Percentiles rank a stretch among this genome's conserved stretches.
These are phyloP conservation scores for Paraescarpia echinospica DNA, from an alignment of 1,140 invertebrate genomes.

Conservation along the genomic window DNA sequence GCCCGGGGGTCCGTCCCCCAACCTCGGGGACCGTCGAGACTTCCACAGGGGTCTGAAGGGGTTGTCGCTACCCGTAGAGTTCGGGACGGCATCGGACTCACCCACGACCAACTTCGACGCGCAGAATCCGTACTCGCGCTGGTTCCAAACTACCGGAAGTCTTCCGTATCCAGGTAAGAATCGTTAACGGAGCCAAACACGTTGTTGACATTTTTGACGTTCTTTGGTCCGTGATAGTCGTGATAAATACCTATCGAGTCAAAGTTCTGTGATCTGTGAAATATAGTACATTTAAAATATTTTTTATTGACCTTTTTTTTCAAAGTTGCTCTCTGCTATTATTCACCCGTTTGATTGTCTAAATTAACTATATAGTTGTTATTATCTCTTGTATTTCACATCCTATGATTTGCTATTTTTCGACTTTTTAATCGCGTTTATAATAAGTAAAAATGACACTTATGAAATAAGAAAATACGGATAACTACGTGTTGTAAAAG, in stretches of 20 bases:
- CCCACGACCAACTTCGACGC: neutral
- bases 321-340: too few species aligned
- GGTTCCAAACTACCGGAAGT: neutral
- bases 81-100: neutral
- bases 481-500: neutral
- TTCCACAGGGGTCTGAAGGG: neutral
- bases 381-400: too few species aligned
- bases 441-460: too few species aligned
- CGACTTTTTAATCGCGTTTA: too few species aligned
- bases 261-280: too few species aligned
- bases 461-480: neutral
- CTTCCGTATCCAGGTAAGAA: constrained; percentile 8
- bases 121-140: neutral
- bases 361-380: too few species aligned
- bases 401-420: too few species aligned
- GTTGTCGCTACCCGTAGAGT: neutral
- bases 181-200: neutral
- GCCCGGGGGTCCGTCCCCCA: neutral
- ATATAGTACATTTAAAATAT: too few species aligned
- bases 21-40: neutral
- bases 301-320: too few species aligned
- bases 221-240: neutral
- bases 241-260: too few species aligned
- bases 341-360: too few species aligned
- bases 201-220: neutral